Evolutionary conservation across 1,140 invertebrate species (phyloP).

Genomic region (Heliothis subflexa): DNA sequence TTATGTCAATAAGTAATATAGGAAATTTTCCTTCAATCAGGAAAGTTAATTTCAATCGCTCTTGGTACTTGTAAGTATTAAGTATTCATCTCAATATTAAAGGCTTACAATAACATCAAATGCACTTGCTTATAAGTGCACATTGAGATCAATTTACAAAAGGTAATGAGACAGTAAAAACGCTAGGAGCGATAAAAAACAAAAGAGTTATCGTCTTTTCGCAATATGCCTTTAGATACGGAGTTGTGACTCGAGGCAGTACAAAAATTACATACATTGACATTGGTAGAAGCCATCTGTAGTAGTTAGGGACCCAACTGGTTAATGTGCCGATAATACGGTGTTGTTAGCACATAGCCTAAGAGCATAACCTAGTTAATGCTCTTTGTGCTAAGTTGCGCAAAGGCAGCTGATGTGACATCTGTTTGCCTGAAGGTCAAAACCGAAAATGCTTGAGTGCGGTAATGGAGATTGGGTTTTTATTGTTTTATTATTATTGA

Average conservation of each 20-base stretch:
- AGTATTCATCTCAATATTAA: neutral
- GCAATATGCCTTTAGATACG: neutral
- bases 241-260: neutral
- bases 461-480: too few species aligned
- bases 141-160: neutral
- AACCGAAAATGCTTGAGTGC: neutral
- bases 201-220: neutral
- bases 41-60: neutral
- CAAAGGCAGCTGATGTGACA: constrained; percentile 7
- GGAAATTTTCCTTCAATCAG: neutral
- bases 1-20: too few species aligned
- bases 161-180: constrained; percentile 12
- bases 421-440: constrained; percentile 6
- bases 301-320: constrained; percentile 1
- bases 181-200: constrained; percentile 14
- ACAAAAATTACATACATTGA: constrained; percentile 29
- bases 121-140: neutral
- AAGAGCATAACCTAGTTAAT: constrained; percentile 26
- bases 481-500: too few species aligned
- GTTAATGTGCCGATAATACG: neutral
- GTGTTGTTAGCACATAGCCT: constrained; percentile 19
- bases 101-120: neutral
- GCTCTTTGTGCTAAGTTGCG: neutral
- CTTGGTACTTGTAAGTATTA: too few species aligned
- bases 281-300: constrained; percentile 17